These are phyloP conservation scores for Pheosia gnoma DNA, from an alignment of 2,888 invertebrate genomes.

Conservation along the genomic window DNA sequence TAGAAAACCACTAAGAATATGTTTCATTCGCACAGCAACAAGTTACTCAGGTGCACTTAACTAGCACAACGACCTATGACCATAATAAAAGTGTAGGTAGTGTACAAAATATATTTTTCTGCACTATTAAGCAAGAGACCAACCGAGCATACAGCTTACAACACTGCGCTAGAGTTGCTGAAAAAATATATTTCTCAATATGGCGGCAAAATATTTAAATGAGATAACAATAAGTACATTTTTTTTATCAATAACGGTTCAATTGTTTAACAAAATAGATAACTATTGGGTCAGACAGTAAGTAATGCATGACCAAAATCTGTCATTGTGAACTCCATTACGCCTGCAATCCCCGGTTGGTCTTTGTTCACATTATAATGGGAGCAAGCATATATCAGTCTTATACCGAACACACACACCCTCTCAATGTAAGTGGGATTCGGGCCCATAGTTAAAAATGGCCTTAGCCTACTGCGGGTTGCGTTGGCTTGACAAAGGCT, in stretches of 20 bases:
- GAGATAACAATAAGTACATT: conserved; percentile 9
- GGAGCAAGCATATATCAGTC: too few relatives aligned
- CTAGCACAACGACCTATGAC: conserved; percentile 23
- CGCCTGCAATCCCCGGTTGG: too few relatives aligned
- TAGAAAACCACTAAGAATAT: neutral
- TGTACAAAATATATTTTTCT: conserved; percentile 19
- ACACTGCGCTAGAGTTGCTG: conserved; percentile 32
- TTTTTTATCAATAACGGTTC: neutral
- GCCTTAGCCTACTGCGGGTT: too few relatives aligned
- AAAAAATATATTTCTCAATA: conserved; percentile 42
- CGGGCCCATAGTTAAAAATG: too few relatives aligned
- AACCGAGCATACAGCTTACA: conserved; percentile 42
- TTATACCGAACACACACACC: too few relatives aligned
- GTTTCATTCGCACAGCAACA: conserved; percentile 9
- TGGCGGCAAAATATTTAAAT: conserved; percentile 26
- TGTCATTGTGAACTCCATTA: too few relatives aligned
- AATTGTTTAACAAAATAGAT: too few relatives aligned
- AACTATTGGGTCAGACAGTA: too few relatives aligned
- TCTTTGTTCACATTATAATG: too few relatives aligned
- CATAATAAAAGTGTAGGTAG: conserved; percentile 22
- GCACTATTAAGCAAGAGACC: conserved; percentile 43
- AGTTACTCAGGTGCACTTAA: conserved; percentile 12
- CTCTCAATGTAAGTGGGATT: too few relatives aligned
- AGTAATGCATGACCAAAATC: too few relatives aligned
- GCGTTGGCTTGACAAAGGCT: too few relatives aligned